These are phyloP conservation scores for Drosophila robusta DNA, from an alignment of 2,888 invertebrate species.

Conservation along the genomic window DNA sequence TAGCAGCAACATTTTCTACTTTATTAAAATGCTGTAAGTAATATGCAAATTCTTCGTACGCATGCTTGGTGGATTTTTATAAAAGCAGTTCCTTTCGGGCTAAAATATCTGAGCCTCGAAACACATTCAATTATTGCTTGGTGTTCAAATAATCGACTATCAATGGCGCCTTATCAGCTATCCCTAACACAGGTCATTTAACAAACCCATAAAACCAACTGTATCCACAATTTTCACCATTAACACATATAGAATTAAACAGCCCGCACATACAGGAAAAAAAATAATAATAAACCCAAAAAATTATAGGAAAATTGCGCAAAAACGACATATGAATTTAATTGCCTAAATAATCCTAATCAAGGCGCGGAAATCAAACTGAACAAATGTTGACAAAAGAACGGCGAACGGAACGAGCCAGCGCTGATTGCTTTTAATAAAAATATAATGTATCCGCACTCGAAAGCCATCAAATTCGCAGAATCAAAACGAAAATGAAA, in stretches of 20 bases:
- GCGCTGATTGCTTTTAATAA: slow-evolving; percentile 78
- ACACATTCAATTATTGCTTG: not conserved
- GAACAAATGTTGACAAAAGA: slow-evolving; percentile 64
- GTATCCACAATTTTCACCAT: slow-evolving; percentile 20
- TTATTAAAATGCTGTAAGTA: too few species aligned
- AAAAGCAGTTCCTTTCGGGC: too few species aligned
- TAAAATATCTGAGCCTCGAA: not conserved
- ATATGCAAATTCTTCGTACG: too few species aligned
- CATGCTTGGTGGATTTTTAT: too few species aligned
- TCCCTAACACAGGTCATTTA: slow-evolving; percentile 30
- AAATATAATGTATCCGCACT: slow-evolving; percentile 78
- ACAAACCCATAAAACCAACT: slow-evolving; percentile 36
- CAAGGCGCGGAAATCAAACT: slow-evolving; percentile 54
- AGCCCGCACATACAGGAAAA: slow-evolving; percentile 4
- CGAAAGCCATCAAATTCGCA: slow-evolving; percentile 38
- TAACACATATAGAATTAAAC: slow-evolving; percentile 1
- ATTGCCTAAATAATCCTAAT: slow-evolving; percentile 75
- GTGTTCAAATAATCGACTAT: slow-evolving; percentile 17
- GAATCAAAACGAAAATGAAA: slow-evolving; percentile 33
- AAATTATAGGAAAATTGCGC: slow-evolving; percentile 42
- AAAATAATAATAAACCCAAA: slow-evolving; percentile 22
- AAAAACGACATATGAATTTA: slow-evolving; percentile 77
- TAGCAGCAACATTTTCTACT: too few species aligned
- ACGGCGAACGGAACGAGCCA: slow-evolving; percentile 25
- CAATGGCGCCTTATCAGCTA: slow-evolving; percentile 17